These are phyloP conservation scores for Mormoops blainvillei DNA, from an alignment of 2,113 vertebrate species.

Conservation along the genomic window DNA sequence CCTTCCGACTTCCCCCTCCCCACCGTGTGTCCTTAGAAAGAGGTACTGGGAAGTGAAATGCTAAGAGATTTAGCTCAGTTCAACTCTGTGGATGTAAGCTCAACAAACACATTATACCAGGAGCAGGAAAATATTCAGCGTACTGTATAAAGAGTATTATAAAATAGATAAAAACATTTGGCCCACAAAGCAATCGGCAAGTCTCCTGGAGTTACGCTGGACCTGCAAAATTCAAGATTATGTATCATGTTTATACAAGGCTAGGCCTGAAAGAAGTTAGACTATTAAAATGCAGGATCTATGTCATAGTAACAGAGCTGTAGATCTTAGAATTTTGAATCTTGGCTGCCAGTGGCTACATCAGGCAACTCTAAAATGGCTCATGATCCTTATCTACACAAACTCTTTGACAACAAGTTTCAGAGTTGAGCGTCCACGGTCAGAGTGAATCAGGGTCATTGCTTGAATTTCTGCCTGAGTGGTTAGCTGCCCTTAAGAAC, in stretches of 20 bases:
- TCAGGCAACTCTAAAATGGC: background rate
- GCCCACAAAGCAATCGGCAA: conserved; percentile 14
- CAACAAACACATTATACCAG: background rate
- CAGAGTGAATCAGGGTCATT: background rate
- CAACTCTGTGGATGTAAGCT: background rate
- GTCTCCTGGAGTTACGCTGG: background rate
- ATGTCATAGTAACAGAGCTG: background rate
- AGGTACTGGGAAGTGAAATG: background rate
- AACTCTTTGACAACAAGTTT: background rate
- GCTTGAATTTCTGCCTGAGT: background rate
- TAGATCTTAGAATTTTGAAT: background rate
- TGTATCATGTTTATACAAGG: background rate
- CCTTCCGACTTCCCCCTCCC: background rate
- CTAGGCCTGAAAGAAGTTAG: background rate
- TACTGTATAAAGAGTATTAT: conserved; percentile 22
- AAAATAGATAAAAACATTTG: conserved; percentile 26
- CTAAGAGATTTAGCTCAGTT: background rate
- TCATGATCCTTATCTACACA: background rate
- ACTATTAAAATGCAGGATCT: background rate
- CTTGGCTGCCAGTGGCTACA: background rate
- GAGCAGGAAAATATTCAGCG: conserved; percentile 16
- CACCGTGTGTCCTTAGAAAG: background rate
- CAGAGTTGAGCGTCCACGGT: background rate
- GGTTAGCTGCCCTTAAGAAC: background rate
- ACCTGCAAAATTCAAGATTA: conserved; percentile 37